A percentile compares a stretch with the other conserved stretches of the same genome.
phyloP scores from a whole-genome alignment of 2,888 invertebrate species.

The Dicyrtoma fusca region DNA sequence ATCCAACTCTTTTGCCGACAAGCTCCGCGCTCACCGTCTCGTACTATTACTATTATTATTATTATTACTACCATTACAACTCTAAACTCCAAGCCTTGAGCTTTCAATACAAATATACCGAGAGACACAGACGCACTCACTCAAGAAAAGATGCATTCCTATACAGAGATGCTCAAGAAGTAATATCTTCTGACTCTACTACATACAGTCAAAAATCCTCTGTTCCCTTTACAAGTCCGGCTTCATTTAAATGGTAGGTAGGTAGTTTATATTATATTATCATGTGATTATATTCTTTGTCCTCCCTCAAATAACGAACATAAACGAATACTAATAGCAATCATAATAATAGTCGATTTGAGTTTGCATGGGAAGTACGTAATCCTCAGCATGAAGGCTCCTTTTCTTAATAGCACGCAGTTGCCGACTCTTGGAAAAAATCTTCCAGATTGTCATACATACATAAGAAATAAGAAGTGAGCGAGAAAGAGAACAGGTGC shows the following conservation, averaged over 20 bases:
- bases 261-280: not conserved
- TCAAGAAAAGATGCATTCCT: too few species aligned
- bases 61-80: not conserved
- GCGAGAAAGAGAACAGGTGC: constrained; percentile 32
- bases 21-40: not conserved
- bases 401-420: constrained; percentile 28
- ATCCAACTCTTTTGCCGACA: constrained; percentile 39
- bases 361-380: constrained; percentile 13
- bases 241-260: constrained; percentile 29
- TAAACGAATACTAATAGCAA: constrained; percentile 16
- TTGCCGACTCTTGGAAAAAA: constrained; percentile 40
- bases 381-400: constrained; percentile 36
- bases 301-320: constrained; percentile 18
- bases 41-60: not conserved
- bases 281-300: constrained; percentile 26
- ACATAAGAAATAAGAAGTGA: constrained; percentile 9
- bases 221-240: too few species aligned
- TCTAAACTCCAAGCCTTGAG: not conserved
- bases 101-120: too few species aligned
- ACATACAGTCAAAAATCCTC: too few species aligned
- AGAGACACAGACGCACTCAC: too few species aligned
- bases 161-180: too few species aligned
- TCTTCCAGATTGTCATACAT: not conserved
- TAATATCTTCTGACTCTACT: too few species aligned
- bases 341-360: not conserved